Percentiles rank a stretch among this genome's conserved stretches.
phyloP scores from a whole-genome alignment of 30 jellyfish, hydroid and myxozoan species.

The Aurelia aurita region DNA sequence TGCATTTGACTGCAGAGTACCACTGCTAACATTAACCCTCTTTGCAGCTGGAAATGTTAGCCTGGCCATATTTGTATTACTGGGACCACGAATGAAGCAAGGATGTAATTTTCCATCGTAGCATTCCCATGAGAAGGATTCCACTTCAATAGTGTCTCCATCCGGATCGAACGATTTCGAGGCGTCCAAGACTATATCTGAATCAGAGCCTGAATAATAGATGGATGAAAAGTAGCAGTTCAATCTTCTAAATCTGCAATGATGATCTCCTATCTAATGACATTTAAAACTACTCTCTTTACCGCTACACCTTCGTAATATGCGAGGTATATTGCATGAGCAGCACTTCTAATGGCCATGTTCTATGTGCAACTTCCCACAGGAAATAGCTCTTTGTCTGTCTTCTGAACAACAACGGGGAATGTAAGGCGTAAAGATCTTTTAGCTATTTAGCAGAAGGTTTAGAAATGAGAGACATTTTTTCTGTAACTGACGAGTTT shows the following conservation, averaged over 20 bases:
- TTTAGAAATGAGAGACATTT: too few species aligned
- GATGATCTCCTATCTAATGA: too few species aligned
- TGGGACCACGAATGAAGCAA: conserved; percentile 61
- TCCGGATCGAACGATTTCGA: conserved; percentile 80
- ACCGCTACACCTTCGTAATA: too few species aligned
- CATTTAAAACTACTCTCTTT: too few species aligned
- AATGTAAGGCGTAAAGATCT: too few species aligned
- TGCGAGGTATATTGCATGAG: too few species aligned
- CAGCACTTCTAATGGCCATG: too few species aligned
- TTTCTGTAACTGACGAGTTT: not conserved
- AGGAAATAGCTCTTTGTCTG: too few species aligned
- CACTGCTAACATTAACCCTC: conserved; percentile 17
- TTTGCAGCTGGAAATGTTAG: conserved; percentile 45
- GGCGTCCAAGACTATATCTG: conserved; percentile 67
- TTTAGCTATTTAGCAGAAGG: too few species aligned
- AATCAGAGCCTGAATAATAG: conserved; percentile 20
- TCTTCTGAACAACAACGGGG: too few species aligned
- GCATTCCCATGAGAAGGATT: conserved; percentile 78
- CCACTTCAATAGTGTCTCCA: conserved; percentile 14
- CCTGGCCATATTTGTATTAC: conserved; percentile 59
- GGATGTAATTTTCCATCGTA: conserved; percentile 22
- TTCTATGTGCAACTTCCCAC: too few species aligned
- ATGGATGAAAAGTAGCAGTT: not conserved
- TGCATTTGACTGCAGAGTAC: conserved; percentile 50
- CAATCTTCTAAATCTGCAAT: too few species aligned